These are phyloP conservation scores for Drosophila saltans DNA, from an alignment of 1,140 invertebrate species.

Conservation along the genomic window DNA sequence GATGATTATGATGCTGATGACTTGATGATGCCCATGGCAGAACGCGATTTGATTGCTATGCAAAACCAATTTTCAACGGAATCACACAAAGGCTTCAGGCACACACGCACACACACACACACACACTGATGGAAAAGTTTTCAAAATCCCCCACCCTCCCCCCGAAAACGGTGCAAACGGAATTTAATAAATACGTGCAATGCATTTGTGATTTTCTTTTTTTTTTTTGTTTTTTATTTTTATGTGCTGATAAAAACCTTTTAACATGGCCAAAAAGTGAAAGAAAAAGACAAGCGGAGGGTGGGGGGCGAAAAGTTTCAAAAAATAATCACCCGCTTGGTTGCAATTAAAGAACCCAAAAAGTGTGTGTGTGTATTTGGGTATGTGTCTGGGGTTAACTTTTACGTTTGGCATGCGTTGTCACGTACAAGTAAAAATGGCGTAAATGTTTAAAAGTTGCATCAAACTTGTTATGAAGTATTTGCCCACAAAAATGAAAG, in stretches of 20 bases:
- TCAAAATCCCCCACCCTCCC: slow-evolving; percentile 5
- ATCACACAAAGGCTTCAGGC: slow-evolving; percentile 2
- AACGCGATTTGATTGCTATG: slow-evolving; percentile 59
- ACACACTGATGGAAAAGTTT: slow-evolving; percentile 55
- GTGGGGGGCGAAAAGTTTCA: slow-evolving; percentile 49
- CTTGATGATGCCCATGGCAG: slow-evolving; percentile 20
- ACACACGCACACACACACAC: slow-evolving; percentile 18
- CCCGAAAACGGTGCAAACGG: slow-evolving; percentile 65
- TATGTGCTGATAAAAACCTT: slow-evolving; percentile 30
- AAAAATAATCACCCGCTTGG: slow-evolving; percentile 68
- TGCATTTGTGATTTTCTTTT: slow-evolving; percentile 62
- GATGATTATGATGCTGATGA: slow-evolving; percentile 25
- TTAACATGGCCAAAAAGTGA: slow-evolving; percentile 25
- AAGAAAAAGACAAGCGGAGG: slow-evolving; percentile 9
- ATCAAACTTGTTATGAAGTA: slow-evolving; percentile 78
- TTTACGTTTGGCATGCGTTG: slow-evolving; percentile 68
- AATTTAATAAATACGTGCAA: slow-evolving; percentile 77
- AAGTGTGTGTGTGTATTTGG: slow-evolving; percentile 31
- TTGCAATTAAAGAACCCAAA: slow-evolving; percentile 71
- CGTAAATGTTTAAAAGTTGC: slow-evolving; percentile 78
- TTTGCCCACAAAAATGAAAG: slow-evolving; percentile 45
- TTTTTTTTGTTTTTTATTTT: slow-evolving; percentile 18
- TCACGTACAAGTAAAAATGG: slow-evolving; percentile 74
- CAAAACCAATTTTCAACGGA: slow-evolving; percentile 47
- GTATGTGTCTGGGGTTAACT: slow-evolving; percentile 26